Conservation (phyloP, 1,140 invertebrate genomes). For the Drosophila grimshawi region DNA sequence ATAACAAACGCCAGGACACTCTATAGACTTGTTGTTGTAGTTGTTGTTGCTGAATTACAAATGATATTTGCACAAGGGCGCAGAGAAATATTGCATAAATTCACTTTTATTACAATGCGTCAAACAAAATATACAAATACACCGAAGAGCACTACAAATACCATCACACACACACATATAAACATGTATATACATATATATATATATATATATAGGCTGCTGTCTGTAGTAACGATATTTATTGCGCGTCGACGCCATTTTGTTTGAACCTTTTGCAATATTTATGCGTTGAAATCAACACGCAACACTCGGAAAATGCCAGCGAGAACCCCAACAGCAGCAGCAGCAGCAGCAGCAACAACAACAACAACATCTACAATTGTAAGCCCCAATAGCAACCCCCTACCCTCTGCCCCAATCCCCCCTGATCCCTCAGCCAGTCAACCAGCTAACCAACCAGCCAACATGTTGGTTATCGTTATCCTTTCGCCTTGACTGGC, state of each 20-base stretch:
- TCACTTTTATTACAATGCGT: slow-evolving; percentile 75
- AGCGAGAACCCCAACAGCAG: slow-evolving; percentile 29
- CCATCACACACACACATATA: slow-evolving; percentile 28
- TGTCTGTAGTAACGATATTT: slow-evolving; percentile 61
- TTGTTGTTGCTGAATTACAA: slow-evolving; percentile 59
- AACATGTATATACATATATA: neutral
- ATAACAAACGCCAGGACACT: slow-evolving; percentile 73
- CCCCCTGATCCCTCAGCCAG: neutral
- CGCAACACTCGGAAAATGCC: slow-evolving; percentile 59
- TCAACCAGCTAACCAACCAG: slow-evolving; percentile 42
- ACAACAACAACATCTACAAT: slow-evolving; percentile 35
- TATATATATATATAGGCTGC: neutral
- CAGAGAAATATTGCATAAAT: slow-evolving; percentile 83
- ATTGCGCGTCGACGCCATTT: slow-evolving; percentile 82
- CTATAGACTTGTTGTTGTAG: slow-evolving; percentile 20
- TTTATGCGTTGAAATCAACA: slow-evolving; percentile 83
- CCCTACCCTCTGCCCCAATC: neutral
- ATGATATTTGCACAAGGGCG: slow-evolving; percentile 80
- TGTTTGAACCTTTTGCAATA: slow-evolving; percentile 82
- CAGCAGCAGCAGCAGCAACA: slow-evolving; percentile 33
- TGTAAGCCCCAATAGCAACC: slow-evolving; percentile 31
- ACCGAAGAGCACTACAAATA: slow-evolving; percentile 22
- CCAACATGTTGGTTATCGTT: slow-evolving; percentile 72
- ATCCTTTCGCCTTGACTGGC: slow-evolving; percentile 78
- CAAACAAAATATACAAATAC: slow-evolving; percentile 16